Evolutionary conservation across 1,140 invertebrate genomes (phyloP).

Genomic region (Drosophila simulans): DNA sequence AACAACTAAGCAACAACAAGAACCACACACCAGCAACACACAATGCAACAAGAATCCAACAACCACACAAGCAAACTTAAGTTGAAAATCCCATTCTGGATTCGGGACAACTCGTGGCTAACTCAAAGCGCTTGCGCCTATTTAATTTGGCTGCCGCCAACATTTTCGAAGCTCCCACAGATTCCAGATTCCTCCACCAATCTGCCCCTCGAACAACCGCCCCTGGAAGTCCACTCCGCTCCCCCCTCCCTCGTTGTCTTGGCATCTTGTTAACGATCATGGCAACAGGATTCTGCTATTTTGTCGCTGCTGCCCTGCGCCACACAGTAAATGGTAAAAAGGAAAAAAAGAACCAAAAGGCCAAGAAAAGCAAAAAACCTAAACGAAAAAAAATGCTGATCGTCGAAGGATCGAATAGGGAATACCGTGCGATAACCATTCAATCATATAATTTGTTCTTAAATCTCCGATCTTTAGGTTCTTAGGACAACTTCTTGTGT

Average conservation of each 20-base stretch:
- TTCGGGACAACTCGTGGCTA: conserved; percentile 68
- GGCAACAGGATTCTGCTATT: conserved; percentile 82
- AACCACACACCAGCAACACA: conserved; percentile 4
- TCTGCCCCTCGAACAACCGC: not conserved
- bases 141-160: conserved; percentile 77
- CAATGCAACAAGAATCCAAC: conserved; percentile 5
- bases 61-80: conserved; percentile 11
- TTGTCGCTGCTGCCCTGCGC: conserved; percentile 73
- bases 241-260: conserved; percentile 54
- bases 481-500: too few relatives aligned
- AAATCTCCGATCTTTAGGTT: too few relatives aligned
- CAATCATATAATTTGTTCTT: too few relatives aligned
- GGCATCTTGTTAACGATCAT: conserved; percentile 82
- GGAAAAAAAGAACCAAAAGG: conserved; percentile 43
- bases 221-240: not conserved
- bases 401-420: conserved; percentile 2
- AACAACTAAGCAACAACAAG: not conserved
- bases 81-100: conserved; percentile 49
- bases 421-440: not conserved
- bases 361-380: conserved; percentile 36
- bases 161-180: conserved; percentile 73
- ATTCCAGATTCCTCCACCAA: conserved; percentile 63
- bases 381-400: conserved; percentile 32
- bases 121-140: conserved; percentile 77
- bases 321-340: conserved; percentile 42